Base-by-base conservation (phyloP, 2,797 vertebrate genomes). In the Gymnoscopelus braueri region DNA sequence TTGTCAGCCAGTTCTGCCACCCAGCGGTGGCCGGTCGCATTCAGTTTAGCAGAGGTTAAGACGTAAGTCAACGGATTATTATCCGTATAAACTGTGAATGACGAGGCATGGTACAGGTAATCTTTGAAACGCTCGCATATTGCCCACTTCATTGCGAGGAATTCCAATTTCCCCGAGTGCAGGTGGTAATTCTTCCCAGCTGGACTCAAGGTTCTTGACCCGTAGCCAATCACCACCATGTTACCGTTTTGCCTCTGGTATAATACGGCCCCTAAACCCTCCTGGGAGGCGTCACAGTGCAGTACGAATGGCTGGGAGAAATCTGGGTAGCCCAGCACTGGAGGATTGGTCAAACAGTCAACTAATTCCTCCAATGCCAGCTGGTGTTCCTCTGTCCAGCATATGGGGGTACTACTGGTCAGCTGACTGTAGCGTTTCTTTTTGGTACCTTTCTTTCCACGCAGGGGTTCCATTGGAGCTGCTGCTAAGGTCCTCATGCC, bases 251-350 rank as follows among this genome's bases (percentile, higher is more conserved):
- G 60, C 15, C 60, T 13, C 35, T 62, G 60, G 12, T 62, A 62
- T 8, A 62, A 10, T 5, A 63, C 61, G 1, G 47, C 23, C 3
- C 61, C 61, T 23, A 63, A 51, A 9, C 61, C 61, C 26, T 50
- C 48, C 19, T 63, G 44, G 6, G 15, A 51, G 2, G 61, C 61
- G 24, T 63, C 61, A 51, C 15, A 63, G 8, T 51, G 61, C 12
- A 63, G n/a, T 2, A 63, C 11, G 12, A 63, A 51, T 51, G 61
- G 5, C 9, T 50, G 6, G 3, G 4, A 7, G 23, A 63, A 63
- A 26, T 50, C 23, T 11, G 61, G 61, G 24, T 63, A 63, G 15
- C 61, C 61, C 1, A 50, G 23, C 3, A 51, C 10, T 6, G 61
- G 48, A 9, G 60, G 60, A 14, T 26, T 32, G 2, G 47, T 10